Evolutionary conservation across 1,140 invertebrate species (phyloP).

Genomic region (Hylaeus volcanicus): DNA sequence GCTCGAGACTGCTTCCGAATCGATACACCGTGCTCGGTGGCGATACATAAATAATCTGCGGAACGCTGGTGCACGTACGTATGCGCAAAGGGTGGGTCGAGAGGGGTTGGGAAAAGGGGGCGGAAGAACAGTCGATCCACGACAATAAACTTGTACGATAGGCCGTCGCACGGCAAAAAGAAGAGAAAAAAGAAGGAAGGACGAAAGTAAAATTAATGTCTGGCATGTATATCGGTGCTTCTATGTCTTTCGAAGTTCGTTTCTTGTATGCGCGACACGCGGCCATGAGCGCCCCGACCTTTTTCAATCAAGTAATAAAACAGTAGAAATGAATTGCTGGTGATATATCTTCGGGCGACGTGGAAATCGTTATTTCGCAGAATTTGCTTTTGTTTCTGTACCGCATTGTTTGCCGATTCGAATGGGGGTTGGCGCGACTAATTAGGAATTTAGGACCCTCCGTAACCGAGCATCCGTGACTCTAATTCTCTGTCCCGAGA

Average conservation of each 20-base stretch:
- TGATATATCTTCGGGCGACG: slow-evolving; percentile 37
- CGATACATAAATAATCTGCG: slow-evolving; percentile 57
- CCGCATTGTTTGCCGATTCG: background rate
- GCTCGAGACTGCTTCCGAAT: slow-evolving; percentile 31
- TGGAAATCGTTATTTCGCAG: slow-evolving; percentile 42
- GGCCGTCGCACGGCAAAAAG: slow-evolving; percentile 11
- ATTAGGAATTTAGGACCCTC: background rate
- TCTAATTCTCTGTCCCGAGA: background rate
- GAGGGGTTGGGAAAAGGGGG: background rate
- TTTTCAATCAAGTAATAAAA: slow-evolving; percentile 51
- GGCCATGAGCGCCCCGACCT: slow-evolving; percentile 1
- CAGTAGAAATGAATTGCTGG: slow-evolving; percentile 27
- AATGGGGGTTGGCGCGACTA: background rate
- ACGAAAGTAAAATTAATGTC: slow-evolving; percentile 35
- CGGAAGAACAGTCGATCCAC: slow-evolving; percentile 28
- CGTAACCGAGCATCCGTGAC: background rate
- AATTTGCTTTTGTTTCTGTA: slow-evolving; percentile 31
- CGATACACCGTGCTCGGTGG: slow-evolving; percentile 35
- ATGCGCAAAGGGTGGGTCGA: background rate
- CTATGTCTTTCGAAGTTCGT: background rate
- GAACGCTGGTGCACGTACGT: background rate
- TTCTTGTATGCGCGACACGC: slow-evolving; percentile 24
- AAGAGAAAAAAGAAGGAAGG: slow-evolving; percentile 20
- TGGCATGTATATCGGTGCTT: slow-evolving; percentile 28
- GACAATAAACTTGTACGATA: slow-evolving; percentile 48